Evolutionary conservation across 2,797 vertebrate genomes (phyloP).

Genomic region (Urosaurus nigricauda): DNA sequence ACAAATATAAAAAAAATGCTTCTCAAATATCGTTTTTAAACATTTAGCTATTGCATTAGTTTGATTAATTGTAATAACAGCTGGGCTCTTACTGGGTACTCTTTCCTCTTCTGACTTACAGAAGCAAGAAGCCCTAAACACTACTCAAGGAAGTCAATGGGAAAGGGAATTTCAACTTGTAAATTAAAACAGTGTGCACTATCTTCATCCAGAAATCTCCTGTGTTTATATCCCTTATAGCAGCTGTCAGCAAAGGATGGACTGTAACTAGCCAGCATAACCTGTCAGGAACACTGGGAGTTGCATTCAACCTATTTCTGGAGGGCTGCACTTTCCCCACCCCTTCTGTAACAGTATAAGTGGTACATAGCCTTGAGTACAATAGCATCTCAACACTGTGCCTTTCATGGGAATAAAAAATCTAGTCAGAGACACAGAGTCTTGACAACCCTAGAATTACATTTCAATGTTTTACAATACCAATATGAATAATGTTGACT

Average conservation of each 20-base stretch:
- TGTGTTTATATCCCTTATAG: background rate
- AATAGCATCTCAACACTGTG: background rate
- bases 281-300: no score
- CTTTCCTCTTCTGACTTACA: background rate
- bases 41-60: background rate
- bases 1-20: background rate
- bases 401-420: background rate
- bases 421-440: background rate
- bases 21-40: background rate
- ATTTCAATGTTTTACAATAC: background rate
- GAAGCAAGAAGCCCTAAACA: slow-evolving; percentile 9
- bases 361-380: background rate
- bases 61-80: background rate
- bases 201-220: background rate
- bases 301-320: no score
- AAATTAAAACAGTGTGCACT: background rate
- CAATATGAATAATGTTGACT: background rate
- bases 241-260: background rate
- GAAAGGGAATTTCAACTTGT: background rate
- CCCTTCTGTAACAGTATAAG: background rate
- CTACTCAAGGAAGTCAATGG: background rate
- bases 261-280: no score
- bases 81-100: background rate
- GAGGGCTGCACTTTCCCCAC: no score
- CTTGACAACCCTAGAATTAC: background rate